Evolutionary conservation across 1,140 invertebrate species (phyloP).

Genomic region (Chelonus insularis): DNA sequence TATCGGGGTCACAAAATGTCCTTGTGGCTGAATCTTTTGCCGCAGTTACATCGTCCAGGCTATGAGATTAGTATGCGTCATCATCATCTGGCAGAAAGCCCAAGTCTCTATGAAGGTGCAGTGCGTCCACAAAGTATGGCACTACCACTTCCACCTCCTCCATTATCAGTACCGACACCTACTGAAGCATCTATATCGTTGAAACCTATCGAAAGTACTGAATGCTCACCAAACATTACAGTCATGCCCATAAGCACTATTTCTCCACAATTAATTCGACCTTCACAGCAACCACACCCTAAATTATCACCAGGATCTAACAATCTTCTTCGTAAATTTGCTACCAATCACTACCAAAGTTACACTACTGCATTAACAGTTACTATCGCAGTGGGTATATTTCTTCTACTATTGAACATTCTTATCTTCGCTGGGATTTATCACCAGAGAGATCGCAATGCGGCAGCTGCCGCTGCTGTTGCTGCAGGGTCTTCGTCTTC

Average conservation of each 20-base stretch:
- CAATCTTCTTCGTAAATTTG: conserved; percentile 72
- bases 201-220: conserved; percentile 43
- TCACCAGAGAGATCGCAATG: conserved; percentile 77
- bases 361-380: conserved; percentile 90
- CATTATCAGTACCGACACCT: conserved; percentile 54
- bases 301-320: conserved; percentile 59
- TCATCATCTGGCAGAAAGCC: conserved; percentile 73
- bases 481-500: conserved; percentile 39
- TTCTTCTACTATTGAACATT: conserved; percentile 85
- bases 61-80: conserved; percentile 78
- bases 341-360: conserved; percentile 79
- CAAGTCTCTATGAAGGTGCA: conserved; percentile 71
- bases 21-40: conserved; percentile 89
- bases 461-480: conserved; percentile 52
- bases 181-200: conserved; percentile 54
- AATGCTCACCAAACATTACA: conserved; percentile 56
- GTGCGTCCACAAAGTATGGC: conserved; percentile 72
- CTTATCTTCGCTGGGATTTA: conserved; percentile 94
- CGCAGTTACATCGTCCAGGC: conserved; percentile 79
- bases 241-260: conserved; percentile 53
- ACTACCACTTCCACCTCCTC: conserved; percentile 60
- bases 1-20: conserved; percentile 90
- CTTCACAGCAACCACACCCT: conserved; percentile 34
- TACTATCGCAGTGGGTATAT: conserved; percentile 89
- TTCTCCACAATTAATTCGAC: conserved; percentile 42